A percentile compares a stretch with the other conserved stretches of the same genome.
Conservation (phyloP, 2,888 invertebrate genomes). For the Amphimallon solstitiale region DNA sequence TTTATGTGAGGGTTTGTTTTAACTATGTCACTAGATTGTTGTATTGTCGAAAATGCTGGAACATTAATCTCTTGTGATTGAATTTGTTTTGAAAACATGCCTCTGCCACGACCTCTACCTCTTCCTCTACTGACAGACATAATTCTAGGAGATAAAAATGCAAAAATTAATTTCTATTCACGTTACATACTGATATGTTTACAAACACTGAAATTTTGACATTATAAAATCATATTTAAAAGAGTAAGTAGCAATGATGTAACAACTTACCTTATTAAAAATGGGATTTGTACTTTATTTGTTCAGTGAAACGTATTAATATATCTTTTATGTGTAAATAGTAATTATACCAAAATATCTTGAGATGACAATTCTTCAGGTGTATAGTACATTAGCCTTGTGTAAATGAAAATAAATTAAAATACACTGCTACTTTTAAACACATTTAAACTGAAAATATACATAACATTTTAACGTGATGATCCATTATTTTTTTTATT, state of each 20-base stretch:
- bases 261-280: slow-evolving; percentile 4
- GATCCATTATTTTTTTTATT: too few relatives aligned
- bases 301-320: background rate
- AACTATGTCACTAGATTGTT: slow-evolving; percentile 4
- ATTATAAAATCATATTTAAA: background rate
- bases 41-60: slow-evolving; percentile 3
- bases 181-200: slow-evolving; percentile 2
- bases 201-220: slow-evolving; percentile 13
- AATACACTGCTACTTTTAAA: background rate
- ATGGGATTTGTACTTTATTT: slow-evolving; percentile 8
- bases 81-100: slow-evolving; percentile 13
- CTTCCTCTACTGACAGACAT: slow-evolving; percentile 35
- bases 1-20: slow-evolving; percentile 21
- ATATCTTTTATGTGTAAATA: background rate
- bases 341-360: background rate
- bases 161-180: background rate
- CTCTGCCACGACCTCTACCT: slow-evolving; percentile 41
- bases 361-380: background rate
- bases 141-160: slow-evolving; percentile 1
- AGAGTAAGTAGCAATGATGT: background rate
- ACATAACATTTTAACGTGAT: too few relatives aligned
- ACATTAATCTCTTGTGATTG: slow-evolving; percentile 12
- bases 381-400: background rate
- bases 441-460: too few relatives aligned
- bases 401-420: background rate